A percentile compares a stretch with the other conserved stretches of the same genome.
Conservation (phyloP, 2,888 invertebrate genomes). For the Trachelus troglodyta region DNA sequence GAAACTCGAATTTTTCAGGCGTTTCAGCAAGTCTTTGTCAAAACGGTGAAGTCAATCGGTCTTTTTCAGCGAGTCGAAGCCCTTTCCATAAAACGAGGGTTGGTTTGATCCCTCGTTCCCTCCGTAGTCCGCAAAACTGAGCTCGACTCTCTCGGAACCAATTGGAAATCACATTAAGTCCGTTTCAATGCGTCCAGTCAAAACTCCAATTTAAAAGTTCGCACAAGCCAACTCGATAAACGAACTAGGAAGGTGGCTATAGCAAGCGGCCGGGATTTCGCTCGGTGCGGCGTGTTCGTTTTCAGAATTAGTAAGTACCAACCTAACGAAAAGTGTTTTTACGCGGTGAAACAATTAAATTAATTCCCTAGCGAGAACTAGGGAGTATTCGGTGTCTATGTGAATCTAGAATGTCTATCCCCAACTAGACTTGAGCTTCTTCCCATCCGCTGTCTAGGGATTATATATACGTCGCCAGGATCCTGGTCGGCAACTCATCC, state of each 20-base stretch:
- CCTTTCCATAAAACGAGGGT: not conserved
- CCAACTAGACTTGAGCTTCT: not conserved
- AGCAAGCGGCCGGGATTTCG: not conserved
- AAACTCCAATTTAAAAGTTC: slow-evolving; percentile 62
- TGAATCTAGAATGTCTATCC: not conserved
- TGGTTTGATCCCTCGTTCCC: not conserved
- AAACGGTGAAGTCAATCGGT: slow-evolving; percentile 45
- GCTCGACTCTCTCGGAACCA: slow-evolving; percentile 33
- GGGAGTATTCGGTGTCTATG: not conserved
- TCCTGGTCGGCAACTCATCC: slow-evolving; percentile 5
- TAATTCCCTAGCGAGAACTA: not conserved
- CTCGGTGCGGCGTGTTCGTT: not conserved
- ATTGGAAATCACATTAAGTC: slow-evolving; percentile 60
- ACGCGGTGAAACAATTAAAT: not conserved
- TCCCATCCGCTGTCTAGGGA: not conserved
- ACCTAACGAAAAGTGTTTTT: not conserved
- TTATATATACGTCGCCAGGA: slow-evolving; percentile 14
- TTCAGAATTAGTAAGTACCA: not conserved
- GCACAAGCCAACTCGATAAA: slow-evolving; percentile 26
- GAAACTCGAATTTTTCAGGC: slow-evolving; percentile 34
- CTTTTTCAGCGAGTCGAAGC: slow-evolving; percentile 32
- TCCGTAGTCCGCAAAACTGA: not conserved
- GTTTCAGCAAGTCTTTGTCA: slow-evolving; percentile 44
- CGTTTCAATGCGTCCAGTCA: slow-evolving; percentile 59
- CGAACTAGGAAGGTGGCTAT: not conserved